Evolutionary conservation across 2,888 invertebrate species (phyloP).

Genomic region (Eurytoma adleriae): DNA sequence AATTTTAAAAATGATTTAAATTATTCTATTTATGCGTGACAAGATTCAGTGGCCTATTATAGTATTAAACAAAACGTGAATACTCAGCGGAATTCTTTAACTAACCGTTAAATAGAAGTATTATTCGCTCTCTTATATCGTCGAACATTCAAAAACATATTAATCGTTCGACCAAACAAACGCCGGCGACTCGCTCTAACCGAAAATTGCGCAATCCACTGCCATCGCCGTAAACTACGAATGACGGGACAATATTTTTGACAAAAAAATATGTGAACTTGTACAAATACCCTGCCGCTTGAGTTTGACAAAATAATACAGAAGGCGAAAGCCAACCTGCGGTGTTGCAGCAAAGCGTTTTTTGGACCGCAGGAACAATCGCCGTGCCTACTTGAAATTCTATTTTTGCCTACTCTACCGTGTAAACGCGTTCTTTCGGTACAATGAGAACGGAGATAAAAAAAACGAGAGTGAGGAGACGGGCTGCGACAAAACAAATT

Average conservation of each 20-base stretch:
- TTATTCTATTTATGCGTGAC: conserved; percentile 43
- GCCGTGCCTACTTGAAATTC: conserved; percentile 20
- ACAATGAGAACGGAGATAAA: conserved; percentile 10
- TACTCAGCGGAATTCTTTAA: background rate
- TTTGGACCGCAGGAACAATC: background rate
- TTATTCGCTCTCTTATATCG: conserved; percentile 1
- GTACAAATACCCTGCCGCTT: background rate
- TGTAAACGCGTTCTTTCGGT: background rate
- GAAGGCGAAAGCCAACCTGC: conserved; percentile 16
- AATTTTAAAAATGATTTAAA: conserved; percentile 20
- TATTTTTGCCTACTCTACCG: background rate
- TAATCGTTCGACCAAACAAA: background rate
- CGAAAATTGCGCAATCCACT: conserved; percentile 17
- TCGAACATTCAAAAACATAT: conserved; percentile 5
- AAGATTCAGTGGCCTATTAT: background rate
- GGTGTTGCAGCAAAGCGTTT: conserved; percentile 21
- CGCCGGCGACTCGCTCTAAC: background rate
- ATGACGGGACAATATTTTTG: background rate
- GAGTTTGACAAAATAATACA: background rate
- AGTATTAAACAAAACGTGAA: conserved; percentile 8
- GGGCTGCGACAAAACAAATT: conserved; percentile 6
- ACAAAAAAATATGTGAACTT: too few relatives aligned
- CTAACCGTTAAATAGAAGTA: background rate
- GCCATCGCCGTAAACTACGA: conserved; percentile 3
- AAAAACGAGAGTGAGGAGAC: background rate